These are phyloP conservation scores for Papilio polyxenes DNA, from an alignment of 1,140 invertebrate species.

Conservation along the genomic window DNA sequence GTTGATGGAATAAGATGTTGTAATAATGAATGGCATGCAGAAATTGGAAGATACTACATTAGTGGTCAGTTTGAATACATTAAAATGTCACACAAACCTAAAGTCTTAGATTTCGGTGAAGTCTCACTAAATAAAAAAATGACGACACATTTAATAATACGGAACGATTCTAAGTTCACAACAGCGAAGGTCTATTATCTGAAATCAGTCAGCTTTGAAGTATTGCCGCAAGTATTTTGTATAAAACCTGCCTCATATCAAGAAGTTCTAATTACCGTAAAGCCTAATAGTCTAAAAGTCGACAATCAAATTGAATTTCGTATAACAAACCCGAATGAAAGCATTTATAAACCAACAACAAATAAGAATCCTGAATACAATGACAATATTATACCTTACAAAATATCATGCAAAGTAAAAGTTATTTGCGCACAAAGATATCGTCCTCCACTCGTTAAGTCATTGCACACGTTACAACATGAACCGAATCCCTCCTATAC, in stretches of 20 bases:
- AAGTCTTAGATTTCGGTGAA: constrained; percentile 64
- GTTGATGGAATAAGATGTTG: constrained; percentile 66
- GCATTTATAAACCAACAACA: constrained; percentile 35
- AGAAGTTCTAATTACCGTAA: constrained; percentile 55
- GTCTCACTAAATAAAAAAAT: constrained; percentile 57
- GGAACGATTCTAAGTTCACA: constrained; percentile 62
- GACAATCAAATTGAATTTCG: constrained; percentile 56
- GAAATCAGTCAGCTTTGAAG: constrained; percentile 57
- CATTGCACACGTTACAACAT: constrained; percentile 63
- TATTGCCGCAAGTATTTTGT: constrained; percentile 57
- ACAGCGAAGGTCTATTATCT: constrained; percentile 60
- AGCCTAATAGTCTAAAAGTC: constrained; percentile 59
- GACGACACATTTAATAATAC: constrained; percentile 58
- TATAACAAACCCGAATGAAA: constrained; percentile 59
- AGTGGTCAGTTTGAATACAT: constrained; percentile 68
- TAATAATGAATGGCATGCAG: constrained; percentile 66
- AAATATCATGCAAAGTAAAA: constrained; percentile 54
- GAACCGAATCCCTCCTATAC: constrained; percentile 60
- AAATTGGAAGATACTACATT: constrained; percentile 72
- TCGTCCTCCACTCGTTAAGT: constrained; percentile 54
- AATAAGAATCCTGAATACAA: constrained; percentile 32
- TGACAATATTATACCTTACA: constrained; percentile 60
- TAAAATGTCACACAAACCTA: constrained; percentile 62
- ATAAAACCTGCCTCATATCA: constrained; percentile 61
- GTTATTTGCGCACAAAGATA: constrained; percentile 50